Evolutionary conservation across 2,113 vertebrate genomes (phyloP), one percentile per base, ranked within the genome.

Genomic region (Eclectus roratus): DNA sequence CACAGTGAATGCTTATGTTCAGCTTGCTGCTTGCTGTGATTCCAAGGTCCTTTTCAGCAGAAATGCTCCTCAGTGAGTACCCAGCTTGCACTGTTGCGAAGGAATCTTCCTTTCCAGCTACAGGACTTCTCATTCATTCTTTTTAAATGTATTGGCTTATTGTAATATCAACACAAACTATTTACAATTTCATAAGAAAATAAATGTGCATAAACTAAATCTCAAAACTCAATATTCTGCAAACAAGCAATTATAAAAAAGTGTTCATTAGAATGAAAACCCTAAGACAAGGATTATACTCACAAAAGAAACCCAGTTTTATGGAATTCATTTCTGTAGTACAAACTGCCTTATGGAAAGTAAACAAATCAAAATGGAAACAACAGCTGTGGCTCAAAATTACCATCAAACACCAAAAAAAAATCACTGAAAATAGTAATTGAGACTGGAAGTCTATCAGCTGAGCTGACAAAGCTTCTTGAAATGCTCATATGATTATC

Each of bases 381-480:
- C 50, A 94, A 85, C 93, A 97, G 92, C 91, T 97, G 96, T 93
- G 77, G 53, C 89, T 96, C 84, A 96, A 93, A 97, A 96, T 96
- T 94, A 91, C 20, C 41, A 91, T 46, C 37, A n/a, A 95, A 85
- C 64, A 69, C 56, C 16, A 56, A 28, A n/a, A 86, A 92, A 94
- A 92, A 91, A 76, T 33, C 31, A 82, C 49, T 80, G 92, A 96
- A 96, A 97, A 96, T 73, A 96, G 80, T 89, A 96, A 95, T 95
- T 95, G 93, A 74, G 88, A 94, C 44, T 69, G 49, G 55, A 93
- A 96, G 92, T 80, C 49, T 55, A 89, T 91, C 94, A 90, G 74
- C 50, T 85, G 76, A 90, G 31, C 81, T 94, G 58, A 93, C 33
- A 90, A 95, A 91, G 53, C 58, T 80, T 84, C 86, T 95, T 91